Conservation (phyloP, 2,888 invertebrate species). For the Nematopogon swammerdamellus region DNA sequence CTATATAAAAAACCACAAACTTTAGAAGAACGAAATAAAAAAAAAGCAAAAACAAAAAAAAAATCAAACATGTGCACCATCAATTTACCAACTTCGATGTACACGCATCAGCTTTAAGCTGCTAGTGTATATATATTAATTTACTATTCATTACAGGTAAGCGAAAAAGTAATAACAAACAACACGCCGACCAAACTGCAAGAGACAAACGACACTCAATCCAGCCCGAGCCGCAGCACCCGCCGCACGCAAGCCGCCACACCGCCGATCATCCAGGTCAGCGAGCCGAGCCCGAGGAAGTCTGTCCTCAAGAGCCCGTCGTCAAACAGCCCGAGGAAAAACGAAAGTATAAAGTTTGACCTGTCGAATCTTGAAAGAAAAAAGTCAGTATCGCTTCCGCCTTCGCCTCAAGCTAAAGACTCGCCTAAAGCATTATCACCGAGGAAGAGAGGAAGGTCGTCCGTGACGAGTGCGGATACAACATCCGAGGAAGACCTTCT, state of each 20-base stretch:
- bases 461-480: neutral
- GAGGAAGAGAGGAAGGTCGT: neutral
- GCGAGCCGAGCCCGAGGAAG: slow-evolving; percentile 23
- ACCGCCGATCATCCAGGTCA: neutral
- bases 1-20: no score
- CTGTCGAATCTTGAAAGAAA: slow-evolving; percentile 29
- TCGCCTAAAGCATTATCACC: neutral
- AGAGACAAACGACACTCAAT: neutral
- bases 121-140: no score
- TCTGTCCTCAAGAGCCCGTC: slow-evolving; percentile 31
- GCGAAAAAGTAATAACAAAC: no score
- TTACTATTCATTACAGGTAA: no score
- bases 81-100: no score
- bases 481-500: slow-evolving; percentile 19
- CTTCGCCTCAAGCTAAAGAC: no score
- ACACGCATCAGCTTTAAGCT: no score
- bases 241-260: neutral
- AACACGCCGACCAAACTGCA: neutral
- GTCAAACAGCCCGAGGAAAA: slow-evolving; percentile 23
- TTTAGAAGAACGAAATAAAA: no score
- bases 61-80: no score
- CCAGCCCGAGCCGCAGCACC: neutral
- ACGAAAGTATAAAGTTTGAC: slow-evolving; percentile 42
- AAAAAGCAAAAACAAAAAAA: no score
- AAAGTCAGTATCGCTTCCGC: no score